These are phyloP conservation scores for Zapus hudsonius DNA, from an alignment of 2,113 vertebrate species.

Conservation along the genomic window DNA sequence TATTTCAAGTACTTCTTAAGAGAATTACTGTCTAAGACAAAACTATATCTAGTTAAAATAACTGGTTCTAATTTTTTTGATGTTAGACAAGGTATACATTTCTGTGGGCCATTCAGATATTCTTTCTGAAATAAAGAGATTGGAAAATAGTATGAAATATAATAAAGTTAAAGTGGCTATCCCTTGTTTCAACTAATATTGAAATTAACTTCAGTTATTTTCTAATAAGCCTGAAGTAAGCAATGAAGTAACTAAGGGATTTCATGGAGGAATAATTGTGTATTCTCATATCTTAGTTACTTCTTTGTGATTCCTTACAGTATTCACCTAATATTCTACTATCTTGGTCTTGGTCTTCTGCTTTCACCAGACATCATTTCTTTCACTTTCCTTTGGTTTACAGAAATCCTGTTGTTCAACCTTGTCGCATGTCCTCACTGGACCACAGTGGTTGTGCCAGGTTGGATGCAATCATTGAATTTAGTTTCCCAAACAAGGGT, in stretches of 20 bases:
- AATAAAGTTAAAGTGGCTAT: not conserved
- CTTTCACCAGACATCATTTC: not conserved
- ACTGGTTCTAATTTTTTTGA: constrained; percentile 7
- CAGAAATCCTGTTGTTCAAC: not conserved
- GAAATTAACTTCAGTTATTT: not conserved
- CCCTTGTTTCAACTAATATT: not conserved
- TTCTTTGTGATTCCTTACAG: not conserved
- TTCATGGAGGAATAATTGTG: not conserved
- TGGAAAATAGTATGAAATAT: not conserved
- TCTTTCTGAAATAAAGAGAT: not conserved
- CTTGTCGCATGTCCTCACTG: not conserved
- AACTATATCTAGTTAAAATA: constrained; percentile 6
- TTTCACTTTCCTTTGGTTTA: not conserved
- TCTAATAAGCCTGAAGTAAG: too few species aligned
- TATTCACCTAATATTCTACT: not conserved
- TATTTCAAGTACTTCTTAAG: not conserved
- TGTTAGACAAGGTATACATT: not conserved
- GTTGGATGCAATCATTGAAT: too few species aligned
- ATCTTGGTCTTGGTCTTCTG: not conserved
- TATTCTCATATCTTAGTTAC: not conserved
- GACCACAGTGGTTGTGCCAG: too few species aligned
- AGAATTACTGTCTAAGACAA: not conserved
- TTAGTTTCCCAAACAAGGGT: not conserved
- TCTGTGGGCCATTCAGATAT: not conserved
- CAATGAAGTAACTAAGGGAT: not conserved